Evolutionary conservation across 2,797 vertebrate genomes (phyloP).

Genomic region (Strix occidentalis): DNA sequence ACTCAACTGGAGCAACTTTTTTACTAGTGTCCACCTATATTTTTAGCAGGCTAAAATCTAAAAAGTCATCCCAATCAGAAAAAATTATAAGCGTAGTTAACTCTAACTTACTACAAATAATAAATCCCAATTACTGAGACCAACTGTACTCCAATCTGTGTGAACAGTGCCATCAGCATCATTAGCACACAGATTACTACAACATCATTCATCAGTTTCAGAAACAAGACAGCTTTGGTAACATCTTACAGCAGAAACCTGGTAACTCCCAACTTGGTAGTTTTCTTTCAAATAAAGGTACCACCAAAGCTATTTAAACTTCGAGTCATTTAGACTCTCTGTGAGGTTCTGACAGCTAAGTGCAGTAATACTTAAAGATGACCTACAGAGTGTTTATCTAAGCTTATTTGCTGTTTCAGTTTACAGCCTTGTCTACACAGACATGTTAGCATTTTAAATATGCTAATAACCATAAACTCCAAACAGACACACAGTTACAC

Average conservation of each 20-base stretch:
- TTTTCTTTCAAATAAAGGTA: background rate
- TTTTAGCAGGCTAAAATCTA: background rate
- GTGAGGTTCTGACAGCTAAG: background rate
- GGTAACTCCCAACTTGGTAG: background rate
- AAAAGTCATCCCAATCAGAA: background rate
- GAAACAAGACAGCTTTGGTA: background rate
- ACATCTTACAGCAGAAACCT: background rate
- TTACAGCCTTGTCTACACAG: background rate
- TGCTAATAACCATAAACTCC: background rate
- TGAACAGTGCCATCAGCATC: background rate
- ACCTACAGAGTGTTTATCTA: background rate
- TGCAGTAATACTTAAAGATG: background rate
- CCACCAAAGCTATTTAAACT: background rate
- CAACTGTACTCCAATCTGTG: background rate
- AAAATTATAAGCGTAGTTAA: background rate
- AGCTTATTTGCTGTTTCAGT: background rate
- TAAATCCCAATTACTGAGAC: background rate
- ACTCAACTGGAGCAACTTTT: background rate
- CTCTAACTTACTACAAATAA: background rate
- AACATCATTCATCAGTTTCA: background rate
- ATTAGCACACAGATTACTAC: background rate
- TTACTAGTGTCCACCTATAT: background rate
- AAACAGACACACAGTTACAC: background rate
- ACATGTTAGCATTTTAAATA: background rate
- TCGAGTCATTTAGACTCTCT: background rate